Base-by-base conservation (phyloP, 53 echinoderm and acorn worm species). In the Antedon mediterranea region DNA sequence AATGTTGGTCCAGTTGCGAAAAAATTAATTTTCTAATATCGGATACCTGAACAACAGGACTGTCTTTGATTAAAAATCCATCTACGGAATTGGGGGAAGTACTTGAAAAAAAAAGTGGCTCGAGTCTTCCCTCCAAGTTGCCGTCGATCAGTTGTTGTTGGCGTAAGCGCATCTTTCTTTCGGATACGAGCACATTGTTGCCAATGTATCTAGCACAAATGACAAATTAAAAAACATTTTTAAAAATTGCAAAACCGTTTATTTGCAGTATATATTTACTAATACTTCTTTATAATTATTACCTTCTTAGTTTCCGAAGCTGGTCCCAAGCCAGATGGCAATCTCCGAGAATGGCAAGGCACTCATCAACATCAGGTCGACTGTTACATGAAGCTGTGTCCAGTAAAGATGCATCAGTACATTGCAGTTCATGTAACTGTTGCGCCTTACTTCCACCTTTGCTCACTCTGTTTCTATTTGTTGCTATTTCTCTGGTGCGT, bases 321-420 rank as follows among this genome's bases (percentile, higher is more conserved):
- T 86, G 86, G 31, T 86, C 78, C 86, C 86, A 82, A 73, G 86
- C 82, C 18, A 86, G 73, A 57, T 82, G 77, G 33, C 82, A 82
- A 11, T 86, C 78, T 30, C 82, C 33, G 30, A 86, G 44, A 82
- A 86, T 82, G 32, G 82, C 86, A 11, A 86, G 28, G 8, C 43
- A 29, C 30, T 30, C 43, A 5, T 80, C 74, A 26, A 74, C 72
- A 57, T 57, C 57, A 8, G 23, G 23, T 2, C 20, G 11, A 37
- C 11, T 4, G 4, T 6, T 11, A 37, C 4, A 37, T 6, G 37
- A 6, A 6, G 37, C 37, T 11, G 11, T 6, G 4, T 37, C 37
- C 4, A 37, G 4, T 4, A 37, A 6, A 11, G 37, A 37, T 11
- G 4, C 4, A 37, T 37, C 37, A 6, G 37, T 11, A 37, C 4